Evolutionary conservation across 2,888 invertebrate species (phyloP), one percentile per base, ranked within the genome.

Genomic region (Timema cristinae): DNA sequence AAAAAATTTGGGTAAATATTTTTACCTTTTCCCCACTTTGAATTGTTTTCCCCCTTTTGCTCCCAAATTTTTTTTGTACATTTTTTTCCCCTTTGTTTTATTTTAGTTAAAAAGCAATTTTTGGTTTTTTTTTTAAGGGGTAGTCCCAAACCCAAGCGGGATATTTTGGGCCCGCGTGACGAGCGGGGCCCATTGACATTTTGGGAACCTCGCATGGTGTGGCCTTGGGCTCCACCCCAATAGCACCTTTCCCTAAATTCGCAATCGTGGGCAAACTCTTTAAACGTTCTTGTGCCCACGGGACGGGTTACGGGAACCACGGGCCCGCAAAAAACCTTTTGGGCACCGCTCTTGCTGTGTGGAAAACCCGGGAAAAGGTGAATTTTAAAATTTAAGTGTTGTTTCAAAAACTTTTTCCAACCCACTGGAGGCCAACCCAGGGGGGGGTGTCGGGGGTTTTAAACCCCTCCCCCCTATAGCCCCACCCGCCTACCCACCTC

Each of bases 141-240:
- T 93, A 86, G 91, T 94, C 78, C 94, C 95, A n/a, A n/a, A 13
- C 91, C 95, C 0, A 89, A 89, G 80, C 83, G 94, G 76, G 98
- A 99, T 83, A 91, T 92, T 80, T 95, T 98, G 84, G 97, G 97
- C n/a, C 13, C 89, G 98, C 75, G 90, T 93, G 80, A 86, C 56
- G 91, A 91, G 78, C 90, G n/a, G n/a, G 90, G 77, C 90, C 94
- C 0, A 86, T 93, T 71, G 98, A 99, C 83, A 90, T n/a, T 91
- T 78, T 98, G 96, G 95, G 91, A 90, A 75, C 92, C 93, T 8
- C 86, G 99, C 73, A 88, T 77, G 98, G 98, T 69, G 91, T 93
- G 48, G 98, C 94, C 9, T 85, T 94, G 75, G 92, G 93, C 9
- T 85, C 98, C 74, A 87, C 86, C 0, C 90, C 93, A 81, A 85